phyloP scores from a whole-genome alignment of 2,113 vertebrate species.

The Cyanistes caeruleus region DNA sequence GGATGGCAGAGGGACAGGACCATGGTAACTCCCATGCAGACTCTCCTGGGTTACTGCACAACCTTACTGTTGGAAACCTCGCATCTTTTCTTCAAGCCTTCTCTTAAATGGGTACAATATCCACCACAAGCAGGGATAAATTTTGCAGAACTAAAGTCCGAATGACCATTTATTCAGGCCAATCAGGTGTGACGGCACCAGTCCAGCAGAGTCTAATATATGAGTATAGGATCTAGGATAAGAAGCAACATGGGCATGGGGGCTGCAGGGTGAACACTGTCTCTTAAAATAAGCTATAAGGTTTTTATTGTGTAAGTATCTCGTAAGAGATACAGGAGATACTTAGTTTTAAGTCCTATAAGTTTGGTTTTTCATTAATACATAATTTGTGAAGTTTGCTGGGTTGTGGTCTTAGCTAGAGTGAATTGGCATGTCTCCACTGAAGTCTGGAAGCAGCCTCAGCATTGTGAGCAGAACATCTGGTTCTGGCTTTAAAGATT shows the following conservation, averaged over 20 bases:
- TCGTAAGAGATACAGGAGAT: not conserved
- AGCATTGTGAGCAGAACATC: not conserved
- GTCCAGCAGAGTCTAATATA: not conserved
- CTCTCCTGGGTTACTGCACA: not conserved
- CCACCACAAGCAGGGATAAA: not conserved
- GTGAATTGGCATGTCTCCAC: not conserved
- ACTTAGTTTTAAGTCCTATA: not conserved
- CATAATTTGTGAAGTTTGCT: not conserved
- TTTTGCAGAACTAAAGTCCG: not conserved
- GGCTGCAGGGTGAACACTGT: fast-evolving
- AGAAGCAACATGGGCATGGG: not conserved
- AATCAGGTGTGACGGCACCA: not conserved
- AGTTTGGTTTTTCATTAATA: not conserved
- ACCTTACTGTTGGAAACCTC: not conserved
- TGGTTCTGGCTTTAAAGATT: not conserved
- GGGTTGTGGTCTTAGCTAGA: not conserved
- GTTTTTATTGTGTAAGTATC: not conserved
- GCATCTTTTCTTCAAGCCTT: not conserved
- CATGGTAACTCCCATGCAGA: not conserved
- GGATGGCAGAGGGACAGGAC: not conserved
- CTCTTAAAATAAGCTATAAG: not conserved
- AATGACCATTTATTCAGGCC: not conserved
- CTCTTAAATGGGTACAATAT: not conserved
- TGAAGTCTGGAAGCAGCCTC: not conserved
- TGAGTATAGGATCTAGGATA: not conserved